These are phyloP conservation scores for Champsocephalus esox DNA, from an alignment of 2,797 vertebrate species.

Conservation along the genomic window DNA sequence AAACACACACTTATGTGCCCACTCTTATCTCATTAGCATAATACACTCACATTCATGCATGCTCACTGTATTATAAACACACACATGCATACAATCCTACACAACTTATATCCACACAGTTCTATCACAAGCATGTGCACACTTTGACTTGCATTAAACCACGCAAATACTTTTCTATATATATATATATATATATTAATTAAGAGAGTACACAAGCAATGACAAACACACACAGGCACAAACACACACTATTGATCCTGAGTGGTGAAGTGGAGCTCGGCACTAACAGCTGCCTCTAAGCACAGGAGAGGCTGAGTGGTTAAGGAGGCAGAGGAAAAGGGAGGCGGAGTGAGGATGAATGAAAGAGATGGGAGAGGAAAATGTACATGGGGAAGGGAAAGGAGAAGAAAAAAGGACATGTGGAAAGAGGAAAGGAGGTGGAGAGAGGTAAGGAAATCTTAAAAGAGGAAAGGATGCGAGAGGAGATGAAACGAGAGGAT, in stretches of 20 bases:
- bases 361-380: neutral
- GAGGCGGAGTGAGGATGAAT: neutral
- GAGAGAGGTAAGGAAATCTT: neutral
- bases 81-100: conserved; percentile 13
- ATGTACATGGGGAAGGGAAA: neutral
- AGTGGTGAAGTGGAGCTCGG: conserved; percentile 58
- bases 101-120: conserved; percentile 28
- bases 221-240: conserved; percentile 11
- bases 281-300: conserved; percentile 60
- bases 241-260: conserved; percentile 54
- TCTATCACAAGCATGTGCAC: conserved; percentile 1
- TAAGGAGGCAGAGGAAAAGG: conserved; percentile 47
- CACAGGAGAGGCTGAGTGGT: conserved; percentile 60
- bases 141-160: neutral
- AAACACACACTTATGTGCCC: conserved; percentile 36
- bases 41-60: conserved; percentile 19
- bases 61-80: conserved; percentile 27
- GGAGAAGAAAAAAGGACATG: no score
- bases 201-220: no score
- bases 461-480: neutral
- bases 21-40: conserved; percentile 45
- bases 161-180: neutral
- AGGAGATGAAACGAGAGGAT: neutral
- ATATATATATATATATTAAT: conserved; percentile 1
- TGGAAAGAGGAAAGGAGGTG: no score